Conservation (phyloP, 1,140 invertebrate species). For the Aphelenchoides fujianensis region DNA sequence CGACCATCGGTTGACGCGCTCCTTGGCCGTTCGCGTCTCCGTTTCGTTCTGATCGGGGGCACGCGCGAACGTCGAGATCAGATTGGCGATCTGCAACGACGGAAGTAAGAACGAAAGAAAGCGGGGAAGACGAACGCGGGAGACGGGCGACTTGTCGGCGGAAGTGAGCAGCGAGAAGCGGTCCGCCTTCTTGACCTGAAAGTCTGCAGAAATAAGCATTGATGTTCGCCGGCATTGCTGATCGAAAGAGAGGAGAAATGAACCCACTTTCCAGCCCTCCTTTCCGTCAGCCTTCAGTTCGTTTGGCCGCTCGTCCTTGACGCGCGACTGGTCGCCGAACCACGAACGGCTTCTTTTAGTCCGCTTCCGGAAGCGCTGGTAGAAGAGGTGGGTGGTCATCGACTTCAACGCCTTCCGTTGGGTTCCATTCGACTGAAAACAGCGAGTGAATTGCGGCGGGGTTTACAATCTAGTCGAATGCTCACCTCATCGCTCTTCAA, state of each 20-base stretch:
- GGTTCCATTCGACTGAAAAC: neutral
- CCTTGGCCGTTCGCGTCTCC: slow-evolving; percentile 1
- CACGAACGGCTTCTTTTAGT: neutral
- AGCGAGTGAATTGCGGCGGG: neutral
- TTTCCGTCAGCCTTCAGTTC: neutral
- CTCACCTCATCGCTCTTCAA: neutral
- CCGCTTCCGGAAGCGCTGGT: neutral
- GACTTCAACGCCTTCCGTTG: neutral
- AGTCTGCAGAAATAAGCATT: neutral
- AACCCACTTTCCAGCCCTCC: neutral
- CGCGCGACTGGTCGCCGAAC: neutral
- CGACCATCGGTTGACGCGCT: slow-evolving; percentile 34
- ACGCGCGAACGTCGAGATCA: slow-evolving; percentile 43
- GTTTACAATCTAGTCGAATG: neutral
- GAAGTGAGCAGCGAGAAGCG: neutral
- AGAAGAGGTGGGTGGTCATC: neutral
- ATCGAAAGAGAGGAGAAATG: neutral
- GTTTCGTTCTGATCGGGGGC: slow-evolving; percentile 17
- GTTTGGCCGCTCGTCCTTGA: neutral
- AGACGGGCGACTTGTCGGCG: neutral
- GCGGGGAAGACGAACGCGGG: neutral
- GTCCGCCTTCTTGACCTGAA: slow-evolving; percentile 9
- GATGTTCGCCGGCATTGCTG: neutral
- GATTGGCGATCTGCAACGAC: slow-evolving; percentile 42
- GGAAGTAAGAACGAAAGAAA: neutral